Conservation (phyloP, 2,797 vertebrate genomes). For the Nannoperca australis region DNA sequence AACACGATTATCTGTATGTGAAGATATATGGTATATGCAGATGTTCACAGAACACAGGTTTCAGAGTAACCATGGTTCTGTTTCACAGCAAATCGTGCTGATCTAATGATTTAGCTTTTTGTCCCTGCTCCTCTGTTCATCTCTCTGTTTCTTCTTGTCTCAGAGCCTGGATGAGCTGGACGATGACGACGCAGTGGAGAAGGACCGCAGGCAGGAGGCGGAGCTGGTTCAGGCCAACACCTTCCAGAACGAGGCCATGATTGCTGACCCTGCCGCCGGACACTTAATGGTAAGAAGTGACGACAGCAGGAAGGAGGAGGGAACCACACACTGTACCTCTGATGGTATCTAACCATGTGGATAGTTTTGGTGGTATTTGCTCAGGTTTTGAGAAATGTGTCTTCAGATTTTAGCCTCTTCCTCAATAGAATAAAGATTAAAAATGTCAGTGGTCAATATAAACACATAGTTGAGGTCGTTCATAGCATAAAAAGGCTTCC, state of each 20-base stretch:
- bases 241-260: slow-evolving; percentile 91
- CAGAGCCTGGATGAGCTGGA: slow-evolving; percentile 97
- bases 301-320: background rate
- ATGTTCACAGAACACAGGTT: background rate
- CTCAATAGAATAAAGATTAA: background rate
- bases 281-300: slow-evolving; percentile 85
- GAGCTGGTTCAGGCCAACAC: slow-evolving; percentile 95
- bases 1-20: background rate
- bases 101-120: background rate
- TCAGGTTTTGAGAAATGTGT: background rate
- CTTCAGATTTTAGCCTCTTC: background rate
- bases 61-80: background rate
- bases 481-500: background rate
- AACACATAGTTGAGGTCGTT: background rate
- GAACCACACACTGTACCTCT: background rate
- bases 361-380: background rate
- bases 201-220: slow-evolving; percentile 90
- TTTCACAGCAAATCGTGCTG: slow-evolving; percentile 2
- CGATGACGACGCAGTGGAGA: slow-evolving; percentile 92
- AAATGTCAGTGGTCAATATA: background rate
- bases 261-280: slow-evolving; percentile 82
- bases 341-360: background rate
- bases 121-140: background rate
- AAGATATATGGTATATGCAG: too few species aligned
- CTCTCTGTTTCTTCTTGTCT: slow-evolving; percentile 15